Evolutionary conservation across 2,888 invertebrate genomes (phyloP), one percentile per base, ranked within the genome.

Genomic region (Tromatobia lineatoria): DNA sequence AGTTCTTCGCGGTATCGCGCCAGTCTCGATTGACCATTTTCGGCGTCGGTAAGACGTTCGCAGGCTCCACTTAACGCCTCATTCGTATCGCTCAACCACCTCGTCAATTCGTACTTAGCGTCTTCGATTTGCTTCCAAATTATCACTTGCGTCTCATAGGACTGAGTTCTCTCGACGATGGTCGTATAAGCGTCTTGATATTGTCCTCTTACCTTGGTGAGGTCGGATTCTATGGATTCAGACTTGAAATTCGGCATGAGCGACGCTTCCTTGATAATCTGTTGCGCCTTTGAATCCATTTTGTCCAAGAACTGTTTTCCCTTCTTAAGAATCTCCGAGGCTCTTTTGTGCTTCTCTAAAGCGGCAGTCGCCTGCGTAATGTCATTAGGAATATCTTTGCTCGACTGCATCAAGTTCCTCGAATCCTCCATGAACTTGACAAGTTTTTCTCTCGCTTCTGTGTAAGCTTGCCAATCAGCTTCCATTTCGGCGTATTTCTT

Each of bases 101-200:
- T 95, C 0, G 97, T 94, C 3, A 99, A 94, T 91, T 98, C 98
- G 86, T 97, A 96, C 91, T 97, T 98, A 0, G 96, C 96, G 82
- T 97, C 97, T 88, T 98, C 97, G 47, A 99, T 97, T 93, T 98
- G 98, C 90, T 98, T 97, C 98, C 98, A 99, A 74, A 98, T 97
- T n/a, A 97, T 96, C 0, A 97, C 95, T 93, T 99, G 98, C 0
- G 98, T 97, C 94, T 99, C 99, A 70, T 97, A 95, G 75, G 96
- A 96, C 92, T 98, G 97, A 25, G 96, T 96, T 87, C 96, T 95
- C 87, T 96, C 97, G 7, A 96, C 95, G 3, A 97, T 95, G 67
- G 95, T 95, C 85, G 97, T 96, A 88, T 97, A 96, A 0, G 95
- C 94, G 86, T 96, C 95, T 83, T 97, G 96, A 96, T 97, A 97